Percentiles rank a stretch among this genome's conserved stretches.
Conservation (phyloP, 2,113 vertebrate species). For the Laticauda laticaudata region DNA sequence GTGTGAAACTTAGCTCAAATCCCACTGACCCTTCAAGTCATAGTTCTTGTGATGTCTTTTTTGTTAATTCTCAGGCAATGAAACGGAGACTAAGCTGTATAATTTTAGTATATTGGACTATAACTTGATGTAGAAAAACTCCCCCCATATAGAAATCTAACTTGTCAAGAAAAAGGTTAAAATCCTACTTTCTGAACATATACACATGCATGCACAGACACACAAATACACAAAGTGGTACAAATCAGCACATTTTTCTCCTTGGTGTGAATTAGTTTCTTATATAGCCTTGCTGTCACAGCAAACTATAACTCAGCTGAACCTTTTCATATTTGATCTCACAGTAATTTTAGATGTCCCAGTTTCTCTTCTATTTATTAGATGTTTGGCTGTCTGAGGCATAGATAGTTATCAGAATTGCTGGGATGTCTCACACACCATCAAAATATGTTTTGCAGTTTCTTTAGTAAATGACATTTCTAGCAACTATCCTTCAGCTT, state of each 20-base stretch:
- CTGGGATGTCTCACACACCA: background rate
- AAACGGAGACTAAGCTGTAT: background rate
- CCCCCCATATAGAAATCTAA: background rate
- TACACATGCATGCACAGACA: too few relatives aligned
- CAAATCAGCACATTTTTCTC: background rate
- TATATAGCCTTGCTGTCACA: background rate
- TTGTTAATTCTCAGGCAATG: background rate
- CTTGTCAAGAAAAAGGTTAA: background rate
- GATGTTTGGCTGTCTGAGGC: background rate
- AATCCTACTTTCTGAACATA: background rate
- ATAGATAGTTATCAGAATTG: background rate
- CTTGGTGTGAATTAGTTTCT: background rate
- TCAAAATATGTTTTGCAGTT: background rate
- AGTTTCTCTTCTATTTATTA: background rate
- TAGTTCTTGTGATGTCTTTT: background rate
- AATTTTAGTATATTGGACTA: background rate
- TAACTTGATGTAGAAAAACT: background rate
- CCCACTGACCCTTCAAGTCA: background rate
- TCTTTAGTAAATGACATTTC: background rate
- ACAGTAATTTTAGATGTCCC: background rate
- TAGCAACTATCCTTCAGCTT: background rate
- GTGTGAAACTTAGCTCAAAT: background rate
- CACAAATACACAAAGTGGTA: background rate
- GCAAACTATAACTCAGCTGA: background rate
- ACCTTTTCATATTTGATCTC: background rate